These are phyloP conservation scores for Lophotriccus pileatus DNA, from an alignment of 2,797 vertebrate species.

Conservation along the genomic window DNA sequence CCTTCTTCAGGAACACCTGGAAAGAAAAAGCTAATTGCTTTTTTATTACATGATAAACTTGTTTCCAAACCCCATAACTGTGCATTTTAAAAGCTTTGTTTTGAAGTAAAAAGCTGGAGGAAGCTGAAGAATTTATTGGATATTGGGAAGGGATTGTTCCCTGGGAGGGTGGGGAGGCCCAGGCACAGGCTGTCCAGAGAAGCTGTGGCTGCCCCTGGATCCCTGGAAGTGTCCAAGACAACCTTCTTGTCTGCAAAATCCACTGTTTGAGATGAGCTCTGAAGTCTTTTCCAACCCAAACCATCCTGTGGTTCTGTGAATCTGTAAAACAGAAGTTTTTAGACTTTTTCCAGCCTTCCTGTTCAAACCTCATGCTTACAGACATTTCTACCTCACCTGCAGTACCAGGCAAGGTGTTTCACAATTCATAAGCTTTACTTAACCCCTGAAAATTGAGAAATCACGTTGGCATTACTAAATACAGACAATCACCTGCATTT, in stretches of 20 bases:
- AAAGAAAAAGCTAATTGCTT: not conserved
- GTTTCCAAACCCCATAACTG: not conserved
- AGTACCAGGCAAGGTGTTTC: not conserved
- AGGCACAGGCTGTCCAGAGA: not conserved
- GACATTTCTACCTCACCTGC: fast-evolving
- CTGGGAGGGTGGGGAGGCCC: fast-evolving
- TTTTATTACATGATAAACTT: not conserved
- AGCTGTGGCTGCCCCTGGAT: not conserved
- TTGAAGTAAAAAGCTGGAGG: not conserved
- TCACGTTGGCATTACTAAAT: not conserved
- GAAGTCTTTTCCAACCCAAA: not conserved
- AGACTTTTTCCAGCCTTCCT: not conserved
- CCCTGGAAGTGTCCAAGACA: not conserved
- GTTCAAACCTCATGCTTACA: not conserved
- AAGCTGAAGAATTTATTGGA: not conserved
- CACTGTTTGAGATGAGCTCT: not conserved
- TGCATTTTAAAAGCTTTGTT: not conserved
- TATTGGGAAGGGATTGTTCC: not conserved
- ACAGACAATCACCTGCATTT: not conserved
- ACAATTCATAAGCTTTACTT: not conserved
- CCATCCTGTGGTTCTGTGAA: not conserved
- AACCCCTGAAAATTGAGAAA: not conserved
- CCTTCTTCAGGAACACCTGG: not conserved
- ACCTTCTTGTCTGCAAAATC: not conserved
- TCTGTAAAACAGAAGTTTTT: not conserved